phyloP scores from a whole-genome alignment of 2,888 invertebrate genomes.

The Iphiclides podalirius region DNA sequence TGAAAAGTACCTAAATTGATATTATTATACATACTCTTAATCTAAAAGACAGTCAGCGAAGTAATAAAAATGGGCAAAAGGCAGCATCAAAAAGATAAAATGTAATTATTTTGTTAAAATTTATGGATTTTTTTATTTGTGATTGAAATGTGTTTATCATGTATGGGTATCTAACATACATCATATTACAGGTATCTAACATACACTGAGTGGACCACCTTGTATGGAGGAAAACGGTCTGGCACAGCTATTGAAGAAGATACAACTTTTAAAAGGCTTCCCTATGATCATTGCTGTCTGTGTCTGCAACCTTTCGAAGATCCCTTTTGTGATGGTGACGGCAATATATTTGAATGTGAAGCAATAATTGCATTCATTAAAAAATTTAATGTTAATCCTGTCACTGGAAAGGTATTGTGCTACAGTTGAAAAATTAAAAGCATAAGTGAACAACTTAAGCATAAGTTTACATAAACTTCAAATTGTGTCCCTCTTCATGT shows the following conservation, averaged over 20 bases:
- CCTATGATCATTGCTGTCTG: conserved; percentile 95
- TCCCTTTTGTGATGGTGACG: conserved; percentile 94
- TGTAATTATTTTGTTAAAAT: conserved; percentile 74
- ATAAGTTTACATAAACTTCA: too few species aligned
- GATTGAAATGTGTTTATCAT: too few species aligned
- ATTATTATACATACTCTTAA: too few species aligned
- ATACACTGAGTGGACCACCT: conserved; percentile 92
- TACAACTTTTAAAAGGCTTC: conserved; percentile 92
- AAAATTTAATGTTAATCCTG: conserved; percentile 95
- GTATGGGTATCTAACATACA: too few species aligned
- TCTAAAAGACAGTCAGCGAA: too few species aligned
- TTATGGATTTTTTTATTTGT: too few species aligned
- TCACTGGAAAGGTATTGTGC: conserved; percentile 88
- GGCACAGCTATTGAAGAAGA: conserved; percentile 86
- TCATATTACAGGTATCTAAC: conserved; percentile 85
- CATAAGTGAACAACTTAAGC: too few species aligned
- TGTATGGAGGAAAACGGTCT: conserved; percentile 92
- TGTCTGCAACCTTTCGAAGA: conserved; percentile 95
- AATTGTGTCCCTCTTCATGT: too few species aligned
- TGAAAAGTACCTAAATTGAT: too few species aligned
- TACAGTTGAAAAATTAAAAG: too few species aligned
- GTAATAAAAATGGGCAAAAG: conserved; percentile 93
- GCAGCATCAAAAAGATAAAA: conserved; percentile 97
- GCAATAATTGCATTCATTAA: conserved; percentile 92
- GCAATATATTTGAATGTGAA: conserved; percentile 95